Evolutionary conservation across 2,113 vertebrate species (phyloP), one percentile per base, ranked within the genome.

Genomic region (Tychaedon coryphoeus): DNA sequence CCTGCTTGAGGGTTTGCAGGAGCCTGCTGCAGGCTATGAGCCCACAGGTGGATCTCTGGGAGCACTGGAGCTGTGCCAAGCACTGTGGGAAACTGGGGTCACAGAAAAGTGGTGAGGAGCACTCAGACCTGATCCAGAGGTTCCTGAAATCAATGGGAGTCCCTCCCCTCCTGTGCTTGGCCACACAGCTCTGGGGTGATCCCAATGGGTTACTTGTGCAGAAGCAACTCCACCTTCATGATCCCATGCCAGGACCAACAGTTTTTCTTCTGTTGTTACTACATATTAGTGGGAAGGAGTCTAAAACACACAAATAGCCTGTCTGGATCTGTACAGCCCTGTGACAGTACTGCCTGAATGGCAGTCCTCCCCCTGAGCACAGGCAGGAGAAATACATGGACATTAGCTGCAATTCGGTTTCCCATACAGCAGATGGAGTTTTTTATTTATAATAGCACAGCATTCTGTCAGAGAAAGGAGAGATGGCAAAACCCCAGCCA

Each of bases 351-450:
- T 56, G 36, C 71, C 57, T 36, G 75, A 74, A 38, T n/a, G 71
- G 29, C 78, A 48, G 6, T 12, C 5, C 18, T 23, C 5, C 90
- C 70, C 43, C 61, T 8, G 48, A 92, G 29, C 43, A 26, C 0
- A 2, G 31, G 26, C 45, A 34, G 45, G 33, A 34, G 47, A 92
- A 93, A 54, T 33, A 19, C 31, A 8, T 3, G 8, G 4, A n/a
- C 18, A 3, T 51, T 17, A 78, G 65, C 76, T 93, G 84, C 89
- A 95, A 3, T 95, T 92, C 1, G 0, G 26, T 76, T 86, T 95
- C 40, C 31, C 33, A 15, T 79, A 80, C 67, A 70, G 71, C 81
- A 95, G 93, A 80, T 86, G 93, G 90, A 96, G 93, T 90, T 76
- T 96, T 88, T 40, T 88, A 12, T 54, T 95, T 90, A 73, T 64